Evolutionary conservation across 2,888 invertebrate genomes (phyloP).

Genomic region (Piscicola geometra): DNA sequence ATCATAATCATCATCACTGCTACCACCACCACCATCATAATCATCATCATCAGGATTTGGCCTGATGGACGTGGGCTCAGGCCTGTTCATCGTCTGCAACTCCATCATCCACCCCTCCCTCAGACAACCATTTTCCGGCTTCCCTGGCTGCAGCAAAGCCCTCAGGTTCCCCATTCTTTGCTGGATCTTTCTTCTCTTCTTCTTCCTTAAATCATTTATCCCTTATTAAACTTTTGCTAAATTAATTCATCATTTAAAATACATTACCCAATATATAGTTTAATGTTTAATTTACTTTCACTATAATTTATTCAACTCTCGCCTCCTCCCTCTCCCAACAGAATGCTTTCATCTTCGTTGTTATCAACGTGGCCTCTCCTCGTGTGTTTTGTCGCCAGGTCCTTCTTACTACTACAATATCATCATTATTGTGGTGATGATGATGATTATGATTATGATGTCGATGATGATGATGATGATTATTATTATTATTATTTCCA

Average conservation of each 20-base stretch:
- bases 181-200: too few species aligned
- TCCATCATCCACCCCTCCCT: conserved; percentile 49
- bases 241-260: neutral
- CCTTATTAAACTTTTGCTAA: too few species aligned
- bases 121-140: too few species aligned
- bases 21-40: neutral
- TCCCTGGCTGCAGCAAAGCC: too few species aligned
- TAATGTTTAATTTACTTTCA: too few species aligned
- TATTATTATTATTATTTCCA: too few species aligned
- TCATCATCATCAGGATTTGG: conserved; percentile 67
- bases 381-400: neutral
- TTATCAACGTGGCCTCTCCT: neutral
- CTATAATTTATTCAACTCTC: neutral
- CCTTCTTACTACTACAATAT: neutral
- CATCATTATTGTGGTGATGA: neutral
- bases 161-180: too few species aligned
- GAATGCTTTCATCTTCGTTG: neutral
- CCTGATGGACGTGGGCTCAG: conserved; percentile 92
- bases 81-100: conserved; percentile 65
- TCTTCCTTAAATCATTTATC: too few species aligned
- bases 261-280: neutral
- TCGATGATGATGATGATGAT: too few species aligned
- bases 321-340: neutral
- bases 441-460: neutral
- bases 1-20: too few species aligned